Percentiles rank a stretch among this genome's conserved stretches.
phyloP scores from a whole-genome alignment of 2,113 vertebrate species.

The Melanerpes formicivorus region DNA sequence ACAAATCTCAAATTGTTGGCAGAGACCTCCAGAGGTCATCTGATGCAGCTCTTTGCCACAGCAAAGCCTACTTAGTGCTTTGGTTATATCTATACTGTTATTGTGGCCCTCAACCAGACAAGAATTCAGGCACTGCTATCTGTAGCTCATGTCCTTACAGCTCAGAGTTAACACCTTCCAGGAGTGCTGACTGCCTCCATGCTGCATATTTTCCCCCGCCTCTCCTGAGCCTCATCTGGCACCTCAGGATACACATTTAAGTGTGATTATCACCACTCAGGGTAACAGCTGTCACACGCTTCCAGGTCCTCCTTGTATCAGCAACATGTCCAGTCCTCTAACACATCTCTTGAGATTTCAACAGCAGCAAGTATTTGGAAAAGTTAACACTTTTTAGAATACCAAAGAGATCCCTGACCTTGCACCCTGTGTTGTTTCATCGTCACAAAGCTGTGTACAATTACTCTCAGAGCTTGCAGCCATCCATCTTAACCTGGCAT shows the following conservation, averaged over 20 bases:
- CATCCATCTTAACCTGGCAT: neutral
- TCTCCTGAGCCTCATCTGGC: neutral
- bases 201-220: neutral
- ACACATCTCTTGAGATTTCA: neutral
- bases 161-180: neutral
- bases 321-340: neutral
- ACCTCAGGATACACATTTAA: fast-evolving
- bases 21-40: neutral
- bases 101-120: neutral
- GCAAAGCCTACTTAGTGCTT: neutral
- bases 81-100: neutral
- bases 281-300: neutral
- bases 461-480: neutral
- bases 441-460: neutral
- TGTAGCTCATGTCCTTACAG: neutral
- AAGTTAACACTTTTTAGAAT: neutral
- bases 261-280: neutral
- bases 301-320: neutral
- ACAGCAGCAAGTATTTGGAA: neutral
- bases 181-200: neutral
- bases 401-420: neutral
- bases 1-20: neutral
- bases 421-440: neutral
- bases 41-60: neutral
- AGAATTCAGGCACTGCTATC: neutral